phyloP scores from a whole-genome alignment of 37 sponge, comb jelly and placozoan species.

The Ianthella basta region DNA sequence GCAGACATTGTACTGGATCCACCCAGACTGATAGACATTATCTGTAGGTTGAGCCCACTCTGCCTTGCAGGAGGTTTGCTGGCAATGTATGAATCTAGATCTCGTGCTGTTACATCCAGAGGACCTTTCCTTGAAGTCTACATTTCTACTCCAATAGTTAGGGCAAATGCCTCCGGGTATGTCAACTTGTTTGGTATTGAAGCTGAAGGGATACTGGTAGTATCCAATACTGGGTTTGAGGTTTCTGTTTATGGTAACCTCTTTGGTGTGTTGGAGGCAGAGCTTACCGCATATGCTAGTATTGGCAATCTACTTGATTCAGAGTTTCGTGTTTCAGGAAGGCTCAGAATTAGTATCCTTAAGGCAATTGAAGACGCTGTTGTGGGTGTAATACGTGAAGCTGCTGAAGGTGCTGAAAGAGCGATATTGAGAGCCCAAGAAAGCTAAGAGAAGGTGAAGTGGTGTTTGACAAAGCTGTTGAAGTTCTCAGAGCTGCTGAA shows the following conservation, averaged over 20 bases:
- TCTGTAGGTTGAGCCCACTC: constrained; percentile 11
- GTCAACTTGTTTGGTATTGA: constrained; percentile 21
- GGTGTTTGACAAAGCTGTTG: neutral
- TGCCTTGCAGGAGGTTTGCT: constrained; percentile 16
- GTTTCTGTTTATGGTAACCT: constrained; percentile 10
- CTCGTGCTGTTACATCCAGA: constrained; percentile 7
- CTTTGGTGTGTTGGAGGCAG: constrained; percentile 6
- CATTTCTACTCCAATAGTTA: neutral
- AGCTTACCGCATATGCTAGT: neutral
- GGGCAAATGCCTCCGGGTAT: constrained; percentile 18
- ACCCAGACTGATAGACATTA: constrained; percentile 9
- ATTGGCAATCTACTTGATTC: neutral
- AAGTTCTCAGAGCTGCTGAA: neutral
- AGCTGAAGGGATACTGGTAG: constrained; percentile 4
- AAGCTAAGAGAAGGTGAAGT: constrained; percentile 4
- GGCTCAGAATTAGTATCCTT: neutral
- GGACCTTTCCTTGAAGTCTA: constrained; percentile 33
- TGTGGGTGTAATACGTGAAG: neutral
- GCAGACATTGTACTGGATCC: constrained; percentile 20
- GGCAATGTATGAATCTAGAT: constrained; percentile 18
- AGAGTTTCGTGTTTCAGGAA: constrained; percentile 3
- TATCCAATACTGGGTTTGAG: constrained; percentile 6
- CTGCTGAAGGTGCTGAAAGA: neutral
- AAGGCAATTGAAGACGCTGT: constrained; percentile 4
- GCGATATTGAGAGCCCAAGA: neutral